Conservation (phyloP, 2,113 vertebrate species). For the Nibea albiflora region DNA sequence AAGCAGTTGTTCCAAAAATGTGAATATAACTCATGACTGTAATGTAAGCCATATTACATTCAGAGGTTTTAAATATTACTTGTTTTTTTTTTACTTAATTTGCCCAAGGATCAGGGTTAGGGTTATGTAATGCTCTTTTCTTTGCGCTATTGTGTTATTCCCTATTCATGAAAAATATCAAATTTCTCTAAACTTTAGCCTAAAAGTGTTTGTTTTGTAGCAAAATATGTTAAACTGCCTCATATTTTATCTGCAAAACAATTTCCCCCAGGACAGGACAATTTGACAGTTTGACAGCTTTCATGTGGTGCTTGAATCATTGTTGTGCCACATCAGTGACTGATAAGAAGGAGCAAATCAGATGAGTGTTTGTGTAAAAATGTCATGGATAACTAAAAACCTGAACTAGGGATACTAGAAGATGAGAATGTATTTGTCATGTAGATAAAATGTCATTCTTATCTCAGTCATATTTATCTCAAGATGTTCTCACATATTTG, state of each 20-base stretch:
- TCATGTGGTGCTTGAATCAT: conserved; percentile 9
- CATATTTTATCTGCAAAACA: neutral
- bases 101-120: neutral
- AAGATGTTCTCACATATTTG: neutral
- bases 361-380: conserved; percentile 12
- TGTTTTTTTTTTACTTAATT: neutral
- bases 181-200: neutral
- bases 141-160: neutral
- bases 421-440: conserved; percentile 26
- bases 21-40: neutral
- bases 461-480: neutral
- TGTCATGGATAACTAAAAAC: neutral
- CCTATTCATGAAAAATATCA: neutral
- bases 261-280: neutral
- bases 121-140: neutral
- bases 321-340: neutral
- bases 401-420: neutral
- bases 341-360: conserved; percentile 13
- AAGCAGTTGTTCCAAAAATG: conserved; percentile 49
- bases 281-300: conserved; percentile 27
- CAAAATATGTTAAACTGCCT: conserved; percentile 5
- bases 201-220: neutral
- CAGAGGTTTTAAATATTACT: neutral
- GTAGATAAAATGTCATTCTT: conserved; percentile 11
- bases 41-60: neutral